Evolutionary conservation across 2,113 vertebrate genomes (phyloP).

Genomic region (Oxyura jamaicensis): DNA sequence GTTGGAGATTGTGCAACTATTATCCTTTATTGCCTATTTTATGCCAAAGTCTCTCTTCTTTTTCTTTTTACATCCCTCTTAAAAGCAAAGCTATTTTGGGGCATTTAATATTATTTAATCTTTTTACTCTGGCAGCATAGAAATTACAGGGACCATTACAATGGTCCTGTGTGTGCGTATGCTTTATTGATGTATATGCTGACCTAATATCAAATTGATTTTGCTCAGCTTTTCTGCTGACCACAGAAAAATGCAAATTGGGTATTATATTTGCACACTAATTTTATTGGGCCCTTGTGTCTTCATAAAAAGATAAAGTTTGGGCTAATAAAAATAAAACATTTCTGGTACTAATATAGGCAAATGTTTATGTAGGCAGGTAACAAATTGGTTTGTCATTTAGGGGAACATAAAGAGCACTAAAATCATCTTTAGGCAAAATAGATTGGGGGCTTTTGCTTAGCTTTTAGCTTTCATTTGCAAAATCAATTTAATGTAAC

Average conservation of each 20-base stretch:
- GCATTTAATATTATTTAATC: slow-evolving; percentile 73
- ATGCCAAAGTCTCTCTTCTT: slow-evolving; percentile 31
- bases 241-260: slow-evolving; percentile 92
- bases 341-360: slow-evolving; percentile 79
- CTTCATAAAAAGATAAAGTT: slow-evolving; percentile 82
- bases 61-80: slow-evolving; percentile 54
- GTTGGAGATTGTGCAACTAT: slow-evolving; percentile 48
- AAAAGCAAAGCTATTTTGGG: slow-evolving; percentile 64
- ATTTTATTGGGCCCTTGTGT: slow-evolving; percentile 81
- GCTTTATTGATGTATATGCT: slow-evolving; percentile 88
- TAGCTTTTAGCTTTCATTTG: slow-evolving; percentile 83
- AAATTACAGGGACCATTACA: slow-evolving; percentile 70
- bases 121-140: slow-evolving; percentile 57
- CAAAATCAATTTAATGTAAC: slow-evolving; percentile 80
- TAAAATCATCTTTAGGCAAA: slow-evolving; percentile 83
- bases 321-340: slow-evolving; percentile 87
- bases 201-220: slow-evolving; percentile 91
- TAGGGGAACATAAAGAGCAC: slow-evolving; percentile 79
- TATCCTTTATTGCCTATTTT: slow-evolving; percentile 56
- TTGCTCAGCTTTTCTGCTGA: slow-evolving; percentile 87
- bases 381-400: slow-evolving; percentile 86
- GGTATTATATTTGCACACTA: slow-evolving; percentile 83
- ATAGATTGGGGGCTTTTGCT: slow-evolving; percentile 78
- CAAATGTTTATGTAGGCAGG: slow-evolving; percentile 83
- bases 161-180: slow-evolving; percentile 77